Evolutionary conservation across 2,888 invertebrate species (phyloP), one percentile per base, ranked within the genome.

Genomic region (Cecidostiba fungosa): DNA sequence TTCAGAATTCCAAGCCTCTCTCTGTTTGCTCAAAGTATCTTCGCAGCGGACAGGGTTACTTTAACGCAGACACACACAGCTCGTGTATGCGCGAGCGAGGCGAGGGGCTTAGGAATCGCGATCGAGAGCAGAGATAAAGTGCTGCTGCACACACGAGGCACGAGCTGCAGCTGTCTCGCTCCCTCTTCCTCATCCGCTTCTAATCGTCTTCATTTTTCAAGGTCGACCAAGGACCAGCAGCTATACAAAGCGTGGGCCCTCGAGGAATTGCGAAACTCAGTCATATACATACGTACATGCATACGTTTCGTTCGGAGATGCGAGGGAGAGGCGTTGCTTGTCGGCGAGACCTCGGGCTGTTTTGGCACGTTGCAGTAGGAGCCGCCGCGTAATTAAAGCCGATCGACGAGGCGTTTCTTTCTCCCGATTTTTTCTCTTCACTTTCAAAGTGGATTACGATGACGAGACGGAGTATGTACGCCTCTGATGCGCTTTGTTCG

Each of bases 191-290:
- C 73, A 43, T 36, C 50, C 32, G 32, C n/a, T 14, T 8, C 87
- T 88, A 87, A 87, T 88, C 87, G 86, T 87, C 84, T 87, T 79
- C 81, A 85, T 86, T 86, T 86, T 85, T 85, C 85, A 80, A 85
- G 85, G 85, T 86, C 88, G 88, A 10, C 50, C 16, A 86, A 86
- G 87, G 86, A 86, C 83, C 87, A 77, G 87, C 78, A 70, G 59
- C 59, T 4, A n/a, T n/a, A 10, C 59, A 23, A 59, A 70, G 43
- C 69, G 77, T 78, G 70, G 23, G 32, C 78, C 29, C 76, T 62
- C 66, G 32, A 62, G 36, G 43, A 36, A 36, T 23, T 12, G 43
- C n/a, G 59, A 19, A 59, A 59, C 19, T 4, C 23, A 39, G 39
- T 39, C 39, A 32, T 32, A 32, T 3, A 32, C 32, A 3, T 32